phyloP scores from a whole-genome alignment of 64 coral and sea anemone species.

The Astreopora myriophthalma region DNA sequence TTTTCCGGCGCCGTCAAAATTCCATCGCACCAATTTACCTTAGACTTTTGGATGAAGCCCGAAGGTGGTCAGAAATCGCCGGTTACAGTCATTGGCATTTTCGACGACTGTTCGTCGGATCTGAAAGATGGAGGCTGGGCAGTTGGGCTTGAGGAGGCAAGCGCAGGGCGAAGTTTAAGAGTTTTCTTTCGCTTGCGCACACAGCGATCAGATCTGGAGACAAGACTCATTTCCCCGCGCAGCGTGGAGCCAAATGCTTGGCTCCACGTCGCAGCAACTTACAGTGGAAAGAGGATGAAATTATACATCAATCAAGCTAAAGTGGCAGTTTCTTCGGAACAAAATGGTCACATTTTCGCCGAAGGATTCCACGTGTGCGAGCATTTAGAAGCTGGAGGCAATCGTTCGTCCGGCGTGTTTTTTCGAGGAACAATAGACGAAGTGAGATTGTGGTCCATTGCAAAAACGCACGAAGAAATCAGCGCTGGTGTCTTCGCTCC shows the following conservation, averaged over 20 bases:
- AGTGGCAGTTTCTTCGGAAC: constrained; percentile 77
- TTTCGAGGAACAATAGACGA: constrained; percentile 90
- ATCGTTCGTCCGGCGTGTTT: constrained; percentile 56
- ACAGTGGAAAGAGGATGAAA: constrained; percentile 89
- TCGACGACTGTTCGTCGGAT: constrained; percentile 81
- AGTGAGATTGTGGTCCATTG: constrained; percentile 83
- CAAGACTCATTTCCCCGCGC: constrained; percentile 71
- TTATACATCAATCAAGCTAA: constrained; percentile 97
- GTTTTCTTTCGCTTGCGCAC: constrained; percentile 88
- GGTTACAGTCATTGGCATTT: constrained; percentile 66
- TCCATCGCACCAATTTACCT: constrained; percentile 80
- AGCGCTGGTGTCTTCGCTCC: constrained; percentile 54
- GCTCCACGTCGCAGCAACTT: constrained; percentile 92
- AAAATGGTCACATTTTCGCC: constrained; percentile 90
- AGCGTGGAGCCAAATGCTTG: constrained; percentile 80
- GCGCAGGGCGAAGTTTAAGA: constrained; percentile 63
- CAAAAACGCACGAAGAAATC: constrained; percentile 84
- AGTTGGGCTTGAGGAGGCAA: constrained; percentile 75
- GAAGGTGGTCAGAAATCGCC: constrained; percentile 95
- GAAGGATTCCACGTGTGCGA: constrained; percentile 72
- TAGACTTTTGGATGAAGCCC: constrained; percentile 95
- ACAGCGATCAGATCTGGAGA: constrained; percentile 65
- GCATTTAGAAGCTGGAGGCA: constrained; percentile 82
- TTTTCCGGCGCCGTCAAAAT: constrained; percentile 59
- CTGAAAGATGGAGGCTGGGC: constrained; percentile 84